phyloP scores from a whole-genome alignment of 2,113 vertebrate species.

The Cyrtonyx montezumae region DNA sequence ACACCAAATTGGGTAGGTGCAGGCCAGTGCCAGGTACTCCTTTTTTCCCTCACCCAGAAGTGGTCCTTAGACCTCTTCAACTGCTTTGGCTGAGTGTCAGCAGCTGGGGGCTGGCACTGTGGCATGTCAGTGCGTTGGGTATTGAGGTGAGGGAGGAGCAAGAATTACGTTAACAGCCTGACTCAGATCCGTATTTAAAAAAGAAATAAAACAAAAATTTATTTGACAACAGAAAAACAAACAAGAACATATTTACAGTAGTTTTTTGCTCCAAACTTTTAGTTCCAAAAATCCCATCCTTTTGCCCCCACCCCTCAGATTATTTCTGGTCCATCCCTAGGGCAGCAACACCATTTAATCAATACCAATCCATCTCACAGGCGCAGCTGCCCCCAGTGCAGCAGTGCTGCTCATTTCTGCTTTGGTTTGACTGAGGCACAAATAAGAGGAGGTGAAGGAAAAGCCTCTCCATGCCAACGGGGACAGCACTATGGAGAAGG shows the following conservation, averaged over 20 bases:
- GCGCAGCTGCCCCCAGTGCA: neutral
- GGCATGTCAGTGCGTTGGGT: neutral
- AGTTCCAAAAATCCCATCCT: neutral
- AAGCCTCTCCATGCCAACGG: neutral
- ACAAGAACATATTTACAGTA: conserved; percentile 70
- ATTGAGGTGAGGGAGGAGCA: neutral
- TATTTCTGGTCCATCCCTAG: neutral
- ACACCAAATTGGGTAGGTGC: neutral
- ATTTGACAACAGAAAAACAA: conserved; percentile 63
- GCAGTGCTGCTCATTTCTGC: neutral
- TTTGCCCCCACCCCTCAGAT: neutral
- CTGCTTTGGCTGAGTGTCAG: neutral
- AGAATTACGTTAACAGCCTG: neutral
- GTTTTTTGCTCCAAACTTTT: conserved; percentile 42
- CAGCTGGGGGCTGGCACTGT: neutral
- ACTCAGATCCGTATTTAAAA: neutral
- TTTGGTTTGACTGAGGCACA: neutral
- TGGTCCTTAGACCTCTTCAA: neutral
- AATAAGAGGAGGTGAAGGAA: neutral
- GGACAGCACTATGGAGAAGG: neutral
- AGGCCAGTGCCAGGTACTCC: neutral
- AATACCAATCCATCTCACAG: neutral
- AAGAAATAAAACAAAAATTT: conserved; percentile 48
- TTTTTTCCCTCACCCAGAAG: neutral
- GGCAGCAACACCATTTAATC: neutral